Base-by-base conservation (phyloP, 2,797 vertebrate genomes). In the Euthynnus affinis region DNA sequence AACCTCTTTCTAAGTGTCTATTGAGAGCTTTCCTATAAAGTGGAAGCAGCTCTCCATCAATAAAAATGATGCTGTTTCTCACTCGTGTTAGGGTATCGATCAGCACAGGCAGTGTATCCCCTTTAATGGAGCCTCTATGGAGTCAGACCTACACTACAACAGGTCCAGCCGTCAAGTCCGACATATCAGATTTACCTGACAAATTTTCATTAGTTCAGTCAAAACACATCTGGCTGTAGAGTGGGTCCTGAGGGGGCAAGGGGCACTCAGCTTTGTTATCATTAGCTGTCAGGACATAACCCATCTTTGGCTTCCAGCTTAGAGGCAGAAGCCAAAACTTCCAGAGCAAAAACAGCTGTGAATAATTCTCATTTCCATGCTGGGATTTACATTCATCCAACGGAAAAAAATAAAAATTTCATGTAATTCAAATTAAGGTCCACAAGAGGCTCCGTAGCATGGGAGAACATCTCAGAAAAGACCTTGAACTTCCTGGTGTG, bases 251-350 rank as follows among this genome's bases (percentile, higher is more conserved):
- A 37, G 83, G 76, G 83, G 78, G 58, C 27, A 79, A 61, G 75
- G 71, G 82, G 67, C 64, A 81, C 83, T 86, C 62, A 18, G 73
- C 55, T 85, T 87, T 93, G 87, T 92, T 92, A 91, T 93, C 82
- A 89, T 92, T 91, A 91, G 79, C 89, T 88, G 88, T 92, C 89
- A 81, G 84, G 82, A 91, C 79, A 74, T 57, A 88, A 76, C 82
- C 74, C 82, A 86, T 82, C 89, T 87, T 78, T 87, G 74, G 86
- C 83, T 82, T 89, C 74, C 72, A 68, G 58, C 80, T 80, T 51
- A 74, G 37, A 83, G 37, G 74, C 80, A 77, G 71, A 40, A 85
- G 88, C 90, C 89, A 88, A 84, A 88, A 83, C 70, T 76, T 83
- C 63, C 48, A 40, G 82, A 90, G 74, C 72, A 82, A 82, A 89